These are phyloP conservation scores for Podarcis raffonei DNA, from an alignment of 2,113 vertebrate genomes.

Conservation along the genomic window DNA sequence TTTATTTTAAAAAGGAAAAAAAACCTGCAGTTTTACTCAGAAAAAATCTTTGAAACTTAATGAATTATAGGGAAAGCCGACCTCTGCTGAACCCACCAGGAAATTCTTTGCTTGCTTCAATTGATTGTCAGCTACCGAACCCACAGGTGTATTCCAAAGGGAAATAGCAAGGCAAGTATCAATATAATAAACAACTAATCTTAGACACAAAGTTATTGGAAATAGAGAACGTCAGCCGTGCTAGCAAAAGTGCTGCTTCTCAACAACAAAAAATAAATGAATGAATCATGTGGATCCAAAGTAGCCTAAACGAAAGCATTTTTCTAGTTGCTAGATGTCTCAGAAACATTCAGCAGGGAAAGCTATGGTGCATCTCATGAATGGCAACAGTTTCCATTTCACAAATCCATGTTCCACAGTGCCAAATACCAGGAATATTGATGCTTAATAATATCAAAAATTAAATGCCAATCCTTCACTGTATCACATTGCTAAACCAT, in stretches of 20 bases:
- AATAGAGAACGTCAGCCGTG: conserved; percentile 11
- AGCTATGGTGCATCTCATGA: conserved; percentile 48
- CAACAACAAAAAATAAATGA: neutral
- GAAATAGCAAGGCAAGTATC: neutral
- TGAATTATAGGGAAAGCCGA: neutral
- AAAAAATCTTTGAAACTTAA: neutral
- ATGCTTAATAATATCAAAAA: too few relatives aligned
- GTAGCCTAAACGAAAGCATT: conserved; percentile 47
- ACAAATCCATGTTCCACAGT: neutral
- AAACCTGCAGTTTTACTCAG: neutral
- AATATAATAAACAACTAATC: conserved; percentile 20
- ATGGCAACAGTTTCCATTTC: conserved; percentile 31
- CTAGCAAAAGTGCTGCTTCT: neutral
- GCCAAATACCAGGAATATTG: too few relatives aligned
- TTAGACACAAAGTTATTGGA: conserved; percentile 28
- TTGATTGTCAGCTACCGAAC: conserved; percentile 1
- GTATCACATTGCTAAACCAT: too few relatives aligned
- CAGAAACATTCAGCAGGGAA: conserved; percentile 41
- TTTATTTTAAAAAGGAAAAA: conserved; percentile 4
- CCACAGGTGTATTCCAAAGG: neutral
- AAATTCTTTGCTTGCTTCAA: neutral
- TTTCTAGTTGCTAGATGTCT: conserved; percentile 44
- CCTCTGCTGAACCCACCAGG: neutral
- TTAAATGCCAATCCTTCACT: too few relatives aligned
- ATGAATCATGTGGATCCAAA: neutral